These are phyloP conservation scores for Trachelus stipa DNA, from an alignment of 2,888 invertebrate genomes.

Conservation along the genomic window DNA sequence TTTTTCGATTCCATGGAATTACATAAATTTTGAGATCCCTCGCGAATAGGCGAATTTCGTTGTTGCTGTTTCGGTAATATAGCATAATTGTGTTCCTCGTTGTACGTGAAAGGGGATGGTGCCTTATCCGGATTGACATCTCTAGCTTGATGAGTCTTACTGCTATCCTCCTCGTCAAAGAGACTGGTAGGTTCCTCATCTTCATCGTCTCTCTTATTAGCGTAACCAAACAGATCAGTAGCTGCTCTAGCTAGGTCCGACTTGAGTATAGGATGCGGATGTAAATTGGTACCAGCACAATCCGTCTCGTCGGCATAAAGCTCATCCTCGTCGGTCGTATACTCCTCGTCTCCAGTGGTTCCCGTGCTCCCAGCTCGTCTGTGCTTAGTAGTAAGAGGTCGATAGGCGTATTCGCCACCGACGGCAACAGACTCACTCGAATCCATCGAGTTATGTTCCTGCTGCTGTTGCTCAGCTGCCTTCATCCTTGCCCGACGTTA, in stretches of 20 bases:
- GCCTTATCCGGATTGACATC: slow-evolving; percentile 33
- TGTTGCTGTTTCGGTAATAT: neutral
- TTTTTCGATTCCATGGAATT: neutral
- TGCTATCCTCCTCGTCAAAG: slow-evolving; percentile 60
- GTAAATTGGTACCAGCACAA: slow-evolving; percentile 48
- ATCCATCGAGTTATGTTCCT: slow-evolving; percentile 48
- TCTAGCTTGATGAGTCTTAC: slow-evolving; percentile 4
- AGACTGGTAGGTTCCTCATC: slow-evolving; percentile 66
- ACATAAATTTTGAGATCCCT: neutral
- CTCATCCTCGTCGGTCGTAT: slow-evolving; percentile 69
- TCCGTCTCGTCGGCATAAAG: slow-evolving; percentile 67
- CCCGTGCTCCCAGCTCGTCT: slow-evolving; percentile 67
- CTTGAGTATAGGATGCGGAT: slow-evolving; percentile 55
- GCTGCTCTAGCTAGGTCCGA: slow-evolving; percentile 60
- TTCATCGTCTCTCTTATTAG: slow-evolving; percentile 42
- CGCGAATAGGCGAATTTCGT: neutral
- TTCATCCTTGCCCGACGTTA: slow-evolving; percentile 39
- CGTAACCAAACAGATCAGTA: slow-evolving; percentile 58
- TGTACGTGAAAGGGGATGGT: slow-evolving; percentile 39
- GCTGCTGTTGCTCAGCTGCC: slow-evolving; percentile 44
- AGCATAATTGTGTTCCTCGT: slow-evolving; percentile 30
- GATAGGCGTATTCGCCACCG: slow-evolving; percentile 58
- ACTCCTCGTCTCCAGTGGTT: slow-evolving; percentile 70
- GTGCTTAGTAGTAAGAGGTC: slow-evolving; percentile 60
- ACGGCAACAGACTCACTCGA: slow-evolving; percentile 37